Base-by-base conservation (phyloP, 2,797 vertebrate species). In the Gobionotothen gibberifrons region DNA sequence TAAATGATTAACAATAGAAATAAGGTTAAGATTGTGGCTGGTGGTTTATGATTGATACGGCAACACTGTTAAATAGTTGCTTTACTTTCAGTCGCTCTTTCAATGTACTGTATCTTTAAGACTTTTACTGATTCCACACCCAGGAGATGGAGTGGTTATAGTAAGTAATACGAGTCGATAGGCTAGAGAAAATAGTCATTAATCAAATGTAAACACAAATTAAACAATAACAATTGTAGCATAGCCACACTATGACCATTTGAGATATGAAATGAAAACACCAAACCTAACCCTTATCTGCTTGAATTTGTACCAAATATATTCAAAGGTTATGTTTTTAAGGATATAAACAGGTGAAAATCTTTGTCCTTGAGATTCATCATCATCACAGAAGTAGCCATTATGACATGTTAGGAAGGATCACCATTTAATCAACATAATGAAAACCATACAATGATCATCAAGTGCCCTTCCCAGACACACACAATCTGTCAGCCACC, bases 401-500 rank as follows among this genome's bases (percentile, higher is more conserved):
- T 13, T 49, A 15, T 59, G 60, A 65, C 63, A 19, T 48, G 3
- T 29, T 22, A 26, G 21, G 17, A 43, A n/a, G 48, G 58, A 44
- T 78, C 36, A 72, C 14, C 9, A 26, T 53, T 69, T 59, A 7
- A 39, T 53, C 14, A 12, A 22, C 22, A 48, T 5, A 55, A 56
- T 48, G 26, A 48, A 59, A 70, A 21, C 21, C 8, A 21, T 67
- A 76, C 57, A 74, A 68, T 36, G 15, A 17, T 19, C 64, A 54
- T 42, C 1, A 9, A 52, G 55, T 43, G 66, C 49, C 55, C 63
- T 63, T 81, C 26, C 54, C 8, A 19, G 40, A 74, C 47, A 72
- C 74, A 77, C 71, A 57, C 17, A 83, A 55, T 69, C 56, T 29
- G 16, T 72, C 62, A 48, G 72, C 70, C 82, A 70, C 51, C 59